These are phyloP conservation scores for Crotalus helleri DNA, from an alignment of 2,113 vertebrate genomes.

Conservation along the genomic window DNA sequence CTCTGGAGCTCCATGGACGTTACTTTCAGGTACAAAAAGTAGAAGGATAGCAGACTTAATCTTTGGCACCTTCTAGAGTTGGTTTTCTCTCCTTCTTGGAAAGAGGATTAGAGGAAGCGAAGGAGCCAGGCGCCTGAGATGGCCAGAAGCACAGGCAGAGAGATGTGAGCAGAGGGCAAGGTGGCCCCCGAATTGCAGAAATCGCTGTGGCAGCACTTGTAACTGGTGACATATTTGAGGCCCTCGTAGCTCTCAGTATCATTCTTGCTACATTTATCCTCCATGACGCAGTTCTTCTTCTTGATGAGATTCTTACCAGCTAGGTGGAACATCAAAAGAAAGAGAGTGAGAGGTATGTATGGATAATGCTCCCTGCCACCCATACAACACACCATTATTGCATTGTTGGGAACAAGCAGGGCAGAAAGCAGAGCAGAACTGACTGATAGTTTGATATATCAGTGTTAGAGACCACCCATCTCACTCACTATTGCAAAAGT, in stretches of 20 bases:
- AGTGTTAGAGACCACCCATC: not conserved
- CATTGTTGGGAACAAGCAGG: not conserved
- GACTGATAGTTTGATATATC: not conserved
- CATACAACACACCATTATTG: not conserved
- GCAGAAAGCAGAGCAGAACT: not conserved
- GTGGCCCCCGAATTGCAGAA: constrained; percentile 6
- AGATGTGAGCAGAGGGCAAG: not conserved
- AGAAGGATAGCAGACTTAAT: not conserved
- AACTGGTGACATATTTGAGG: not conserved
- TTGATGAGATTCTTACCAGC: not conserved
- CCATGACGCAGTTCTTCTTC: not conserved
- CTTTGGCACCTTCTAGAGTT: not conserved
- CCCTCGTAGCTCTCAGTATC: accelerated
- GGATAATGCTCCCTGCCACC: not conserved
- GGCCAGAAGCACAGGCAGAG: not conserved
- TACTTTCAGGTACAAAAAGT: not conserved
- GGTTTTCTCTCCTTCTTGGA: not conserved
- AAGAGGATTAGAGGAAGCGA: not conserved
- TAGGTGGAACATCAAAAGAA: not conserved
- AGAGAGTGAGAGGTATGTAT: not conserved
- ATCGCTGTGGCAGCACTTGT: not conserved
- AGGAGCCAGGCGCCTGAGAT: not conserved
- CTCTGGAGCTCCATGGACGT: not conserved
- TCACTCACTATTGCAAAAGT: not conserved
- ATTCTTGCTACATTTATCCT: not conserved